Conservation (phyloP, 2,888 invertebrate genomes). For the Drosophila subquinaria region DNA sequence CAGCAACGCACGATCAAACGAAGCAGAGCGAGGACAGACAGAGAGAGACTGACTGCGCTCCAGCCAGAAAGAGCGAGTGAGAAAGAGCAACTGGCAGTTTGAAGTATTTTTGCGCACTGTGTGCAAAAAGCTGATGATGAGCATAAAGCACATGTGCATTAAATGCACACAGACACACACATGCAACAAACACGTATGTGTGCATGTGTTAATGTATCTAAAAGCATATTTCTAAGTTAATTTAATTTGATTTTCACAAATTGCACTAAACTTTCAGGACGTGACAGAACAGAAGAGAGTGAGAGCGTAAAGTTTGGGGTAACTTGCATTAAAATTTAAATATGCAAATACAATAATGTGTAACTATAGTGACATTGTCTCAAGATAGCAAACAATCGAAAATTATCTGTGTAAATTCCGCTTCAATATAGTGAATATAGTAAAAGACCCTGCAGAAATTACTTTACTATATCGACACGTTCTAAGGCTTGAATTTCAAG, state of each 20-base stretch:
- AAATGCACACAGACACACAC: slow-evolving; percentile 5
- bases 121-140: slow-evolving; percentile 30
- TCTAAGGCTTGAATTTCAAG: too few relatives aligned
- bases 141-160: slow-evolving; percentile 34
- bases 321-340: too few relatives aligned
- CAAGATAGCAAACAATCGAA: too few relatives aligned
- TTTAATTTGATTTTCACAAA: neutral
- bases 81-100: slow-evolving; percentile 1
- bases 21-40: slow-evolving; percentile 15
- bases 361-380: too few relatives aligned
- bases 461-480: too few relatives aligned
- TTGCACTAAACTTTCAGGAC: slow-evolving; percentile 5
- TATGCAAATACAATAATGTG: too few relatives aligned
- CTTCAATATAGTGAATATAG: too few relatives aligned
- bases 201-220: slow-evolving; percentile 1
- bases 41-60: neutral
- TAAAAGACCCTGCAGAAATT: too few relatives aligned
- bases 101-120: slow-evolving; percentile 33
- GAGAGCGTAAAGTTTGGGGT: neutral
- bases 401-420: too few relatives aligned
- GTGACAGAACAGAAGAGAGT: neutral
- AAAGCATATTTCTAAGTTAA: slow-evolving; percentile 12
- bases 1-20: slow-evolving; percentile 31
- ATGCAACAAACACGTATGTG: neutral
- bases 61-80: neutral